Evolutionary conservation across 2,113 vertebrate species (phyloP), one percentile per base, ranked within the genome.

Genomic region (Astatoreochromis straeleni): DNA sequence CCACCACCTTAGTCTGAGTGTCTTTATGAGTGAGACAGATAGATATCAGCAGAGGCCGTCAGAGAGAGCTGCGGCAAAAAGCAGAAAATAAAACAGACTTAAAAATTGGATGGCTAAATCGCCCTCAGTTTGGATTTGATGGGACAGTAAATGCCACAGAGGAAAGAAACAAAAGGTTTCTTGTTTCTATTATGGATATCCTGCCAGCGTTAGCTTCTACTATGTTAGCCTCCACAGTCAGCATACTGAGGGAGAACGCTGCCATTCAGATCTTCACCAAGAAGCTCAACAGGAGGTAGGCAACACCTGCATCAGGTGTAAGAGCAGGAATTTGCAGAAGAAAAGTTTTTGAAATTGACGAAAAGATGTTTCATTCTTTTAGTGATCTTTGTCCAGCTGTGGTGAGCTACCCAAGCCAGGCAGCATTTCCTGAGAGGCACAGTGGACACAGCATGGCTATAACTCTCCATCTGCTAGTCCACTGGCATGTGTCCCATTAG

Each of bases 211-310:
- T 87, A 21, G 68, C 83, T 4, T 86, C 86, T 60, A 33, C 87
- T 3, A 82, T 29, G 29, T 80, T 92, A 5, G 33, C 84, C 5
- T 91, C 93, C 11, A 65, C 86, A 5, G 89, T 88, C 54, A 81
- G 65, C 82, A 88, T 81, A 85, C 88, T 95, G 63, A 93, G 89
- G 60, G 87, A 95, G 49, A 92, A 53, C 7, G 13, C 81, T 14
- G 89, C 73, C 9, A 40, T 90, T 85, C 89, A 87, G 83, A 91
- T 82, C 63, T 57, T 95, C 63, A 93, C 35, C 87, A 96, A 33
- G 85, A 94, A 55, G 33, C 80, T 89, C 80, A 90, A 51, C 73
- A 88, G 82, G 82, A 96, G 94, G 95, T 96, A 96, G 92, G 89
- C 70, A n/a, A 57, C 54, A 45, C 33, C 55, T 65, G 54, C 79